Conservation (phyloP, 2,888 invertebrate species). For the Pomacea canaliculata region DNA sequence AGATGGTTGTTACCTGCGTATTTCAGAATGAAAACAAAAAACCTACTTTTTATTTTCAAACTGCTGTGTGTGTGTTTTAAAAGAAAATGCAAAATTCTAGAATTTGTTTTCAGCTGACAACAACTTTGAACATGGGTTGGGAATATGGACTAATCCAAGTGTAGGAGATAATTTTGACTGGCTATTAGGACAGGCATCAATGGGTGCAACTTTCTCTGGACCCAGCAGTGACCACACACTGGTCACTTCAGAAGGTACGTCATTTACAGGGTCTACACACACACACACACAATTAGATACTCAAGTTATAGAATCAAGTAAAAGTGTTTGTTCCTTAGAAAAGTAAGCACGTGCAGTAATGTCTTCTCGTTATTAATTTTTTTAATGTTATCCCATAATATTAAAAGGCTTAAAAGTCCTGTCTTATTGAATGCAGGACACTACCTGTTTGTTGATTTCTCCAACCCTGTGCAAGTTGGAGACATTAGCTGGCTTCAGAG, state of each 20-base stretch:
- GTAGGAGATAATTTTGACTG: conserved; percentile 62
- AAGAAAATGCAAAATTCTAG: too few relatives aligned
- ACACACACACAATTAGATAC: too few relatives aligned
- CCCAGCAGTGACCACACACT: conserved; percentile 54
- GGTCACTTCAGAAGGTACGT: conserved; percentile 40
- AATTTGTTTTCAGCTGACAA: conserved; percentile 40
- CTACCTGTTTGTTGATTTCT: conserved; percentile 75
- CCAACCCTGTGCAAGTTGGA: conserved; percentile 73
- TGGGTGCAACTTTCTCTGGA: conserved; percentile 45
- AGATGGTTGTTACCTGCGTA: too few relatives aligned
- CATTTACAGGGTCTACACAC: background rate
- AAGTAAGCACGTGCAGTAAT: too few relatives aligned
- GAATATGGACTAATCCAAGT: conserved; percentile 54
- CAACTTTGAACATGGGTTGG: conserved; percentile 61
- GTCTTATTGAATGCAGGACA: conserved; percentile 45
- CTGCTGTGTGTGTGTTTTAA: too few relatives aligned
- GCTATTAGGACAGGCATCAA: conserved; percentile 50
- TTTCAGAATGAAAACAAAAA: too few relatives aligned
- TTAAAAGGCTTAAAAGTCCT: too few relatives aligned
- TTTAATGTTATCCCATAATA: too few relatives aligned
- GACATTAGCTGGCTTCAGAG: conserved; percentile 57
- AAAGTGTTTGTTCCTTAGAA: too few relatives aligned
- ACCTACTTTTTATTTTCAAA: too few relatives aligned
- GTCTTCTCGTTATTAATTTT: too few relatives aligned
- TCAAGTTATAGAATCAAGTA: too few relatives aligned